Evolutionary conservation across 1,140 invertebrate species (phyloP).

Genomic region (Calliphora vicina): DNA sequence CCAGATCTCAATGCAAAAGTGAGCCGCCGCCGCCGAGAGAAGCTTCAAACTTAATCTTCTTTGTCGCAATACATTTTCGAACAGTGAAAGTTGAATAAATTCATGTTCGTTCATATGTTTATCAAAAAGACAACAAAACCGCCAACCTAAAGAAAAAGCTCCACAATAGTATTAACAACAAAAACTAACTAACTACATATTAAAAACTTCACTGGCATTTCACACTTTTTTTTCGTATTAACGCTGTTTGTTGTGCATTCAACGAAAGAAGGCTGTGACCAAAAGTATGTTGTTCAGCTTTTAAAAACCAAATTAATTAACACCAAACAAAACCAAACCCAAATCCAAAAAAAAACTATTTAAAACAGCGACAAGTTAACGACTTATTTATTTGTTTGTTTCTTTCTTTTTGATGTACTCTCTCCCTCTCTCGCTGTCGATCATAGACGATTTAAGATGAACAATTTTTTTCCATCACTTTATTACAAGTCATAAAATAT

Average conservation of each 20-base stretch:
- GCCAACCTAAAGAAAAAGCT: neutral
- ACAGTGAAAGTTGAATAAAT: slow-evolving; percentile 12
- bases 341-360: neutral
- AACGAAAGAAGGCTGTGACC: neutral
- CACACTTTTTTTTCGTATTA: neutral
- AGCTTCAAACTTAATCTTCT: slow-evolving; percentile 16
- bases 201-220: neutral
- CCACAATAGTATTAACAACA: neutral
- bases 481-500: no score
- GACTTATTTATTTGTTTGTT: neutral
- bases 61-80: slow-evolving; percentile 5
- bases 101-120: neutral
- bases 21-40: neutral
- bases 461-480: no score
- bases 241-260: neutral
- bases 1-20: neutral
- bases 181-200: neutral
- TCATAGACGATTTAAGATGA: neutral
- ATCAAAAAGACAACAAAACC: neutral
- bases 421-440: neutral
- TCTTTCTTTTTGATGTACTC: neutral
- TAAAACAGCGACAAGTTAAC: neutral
- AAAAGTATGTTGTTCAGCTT: neutral
- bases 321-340: neutral
- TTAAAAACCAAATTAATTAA: slow-evolving; percentile 14